Conservation (phyloP, 2,888 invertebrate genomes). For the Sphaerophoria taeniata region DNA sequence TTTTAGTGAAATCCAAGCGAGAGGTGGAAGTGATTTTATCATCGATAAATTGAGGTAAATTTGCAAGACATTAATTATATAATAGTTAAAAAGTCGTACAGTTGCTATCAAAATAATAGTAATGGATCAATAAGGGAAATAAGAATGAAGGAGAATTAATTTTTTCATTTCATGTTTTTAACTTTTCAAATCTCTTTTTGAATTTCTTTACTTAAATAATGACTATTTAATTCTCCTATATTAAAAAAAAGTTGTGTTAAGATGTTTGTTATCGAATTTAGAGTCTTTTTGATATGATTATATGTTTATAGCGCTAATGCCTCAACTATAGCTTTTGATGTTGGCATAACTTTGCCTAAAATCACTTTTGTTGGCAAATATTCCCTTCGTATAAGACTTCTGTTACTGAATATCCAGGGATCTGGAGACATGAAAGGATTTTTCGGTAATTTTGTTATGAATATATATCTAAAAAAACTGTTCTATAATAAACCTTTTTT, state of each 20-base stretch:
- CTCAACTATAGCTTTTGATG: conserved; percentile 80
- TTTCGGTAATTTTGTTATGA: conserved; percentile 77
- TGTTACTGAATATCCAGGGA: conserved; percentile 81
- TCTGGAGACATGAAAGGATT: conserved; percentile 81
- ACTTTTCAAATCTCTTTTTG: no score
- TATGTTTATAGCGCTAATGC: conserved; percentile 79
- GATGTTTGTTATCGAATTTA: no score
- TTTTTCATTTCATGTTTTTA: no score
- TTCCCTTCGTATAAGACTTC: conserved; percentile 79
- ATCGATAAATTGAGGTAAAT: conserved; percentile 81
- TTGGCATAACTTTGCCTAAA: conserved; percentile 80
- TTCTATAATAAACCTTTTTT: no score
- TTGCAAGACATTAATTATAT: not conserved
- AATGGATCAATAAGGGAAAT: no score
- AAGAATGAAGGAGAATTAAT: no score
- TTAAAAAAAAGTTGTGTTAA: no score
- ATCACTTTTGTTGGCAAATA: conserved; percentile 82
- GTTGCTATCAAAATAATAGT: not conserved
- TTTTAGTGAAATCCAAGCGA: conserved; percentile 80
- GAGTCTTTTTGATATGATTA: not conserved
- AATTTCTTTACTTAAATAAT: no score
- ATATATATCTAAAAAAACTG: no score
- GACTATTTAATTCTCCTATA: no score
- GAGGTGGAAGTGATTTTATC: conserved; percentile 82
- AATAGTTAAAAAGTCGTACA: not conserved